phyloP scores from a whole-genome alignment of 2,113 vertebrate species.

The Gobiocypris rarus region DNA sequence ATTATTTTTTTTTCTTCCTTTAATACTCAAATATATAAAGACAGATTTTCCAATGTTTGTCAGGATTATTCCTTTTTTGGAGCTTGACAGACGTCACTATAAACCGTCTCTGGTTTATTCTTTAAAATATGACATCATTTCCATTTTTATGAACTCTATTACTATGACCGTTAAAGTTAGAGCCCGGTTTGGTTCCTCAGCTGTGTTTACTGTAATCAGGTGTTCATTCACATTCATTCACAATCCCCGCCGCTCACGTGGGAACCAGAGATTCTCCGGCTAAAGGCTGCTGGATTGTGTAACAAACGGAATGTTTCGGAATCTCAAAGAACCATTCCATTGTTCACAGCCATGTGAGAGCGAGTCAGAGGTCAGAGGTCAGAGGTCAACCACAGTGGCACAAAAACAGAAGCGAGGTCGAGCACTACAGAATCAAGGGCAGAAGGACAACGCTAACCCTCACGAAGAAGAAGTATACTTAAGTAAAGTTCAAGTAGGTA shows the following conservation, averaged over 20 bases:
- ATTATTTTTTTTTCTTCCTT: no score
- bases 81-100: no score
- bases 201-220: background rate
- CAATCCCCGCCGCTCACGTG: background rate
- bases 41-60: no score
- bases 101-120: no score
- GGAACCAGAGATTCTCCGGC: background rate
- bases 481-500: no score
- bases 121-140: background rate
- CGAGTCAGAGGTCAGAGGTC: conserved; percentile 39
- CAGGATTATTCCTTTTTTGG: no score
- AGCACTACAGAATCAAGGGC: background rate
- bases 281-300: conserved; percentile 22
- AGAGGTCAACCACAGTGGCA: conserved; percentile 30
- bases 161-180: background rate
- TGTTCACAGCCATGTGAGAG: conserved; percentile 55
- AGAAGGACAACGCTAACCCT: background rate
- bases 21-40: no score
- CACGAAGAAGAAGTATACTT: no score
- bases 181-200: background rate
- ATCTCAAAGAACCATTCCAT: conserved; percentile 45
- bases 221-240: background rate
- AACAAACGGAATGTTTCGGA: conserved; percentile 37
- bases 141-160: background rate
- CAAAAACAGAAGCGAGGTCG: background rate